A percentile compares a stretch with the other conserved stretches of the same genome.
phyloP scores from a whole-genome alignment of 2,113 vertebrate genomes.

The Saccopteryx bilineata region DNA sequence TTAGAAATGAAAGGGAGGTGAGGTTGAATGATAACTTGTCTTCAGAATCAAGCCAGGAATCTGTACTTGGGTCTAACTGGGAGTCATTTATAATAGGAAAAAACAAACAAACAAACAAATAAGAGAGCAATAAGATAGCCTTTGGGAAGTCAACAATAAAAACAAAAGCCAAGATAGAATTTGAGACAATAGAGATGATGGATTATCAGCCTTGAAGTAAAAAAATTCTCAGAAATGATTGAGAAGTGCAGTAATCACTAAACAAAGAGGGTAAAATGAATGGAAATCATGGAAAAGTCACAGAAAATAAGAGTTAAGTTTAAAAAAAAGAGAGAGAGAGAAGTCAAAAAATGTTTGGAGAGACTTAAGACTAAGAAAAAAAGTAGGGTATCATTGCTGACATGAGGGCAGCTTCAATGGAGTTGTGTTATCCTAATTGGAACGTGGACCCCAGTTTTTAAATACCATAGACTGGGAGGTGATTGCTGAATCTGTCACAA shows the following conservation, averaged over 20 bases:
- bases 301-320: conserved; percentile 38
- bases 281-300: neutral
- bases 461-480: neutral
- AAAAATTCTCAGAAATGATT: neutral
- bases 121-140: neutral
- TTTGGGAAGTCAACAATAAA: conserved; percentile 5
- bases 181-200: neutral
- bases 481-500: neutral
- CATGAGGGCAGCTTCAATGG: neutral
- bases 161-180: neutral
- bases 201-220: neutral
- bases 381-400: neutral
- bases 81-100: neutral
- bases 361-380: neutral
- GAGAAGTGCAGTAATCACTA: neutral
- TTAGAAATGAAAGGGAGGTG: neutral
- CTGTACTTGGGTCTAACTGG: neutral
- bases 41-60: neutral
- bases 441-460: neutral
- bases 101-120: neutral
- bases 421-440: neutral
- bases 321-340: neutral
- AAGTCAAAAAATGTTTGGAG: conserved; percentile 10
- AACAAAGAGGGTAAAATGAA: neutral
- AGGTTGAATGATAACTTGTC: neutral